These are phyloP conservation scores for Misgurnus anguillicaudatus DNA, from an alignment of 2,113 vertebrate genomes.

Conservation along the genomic window DNA sequence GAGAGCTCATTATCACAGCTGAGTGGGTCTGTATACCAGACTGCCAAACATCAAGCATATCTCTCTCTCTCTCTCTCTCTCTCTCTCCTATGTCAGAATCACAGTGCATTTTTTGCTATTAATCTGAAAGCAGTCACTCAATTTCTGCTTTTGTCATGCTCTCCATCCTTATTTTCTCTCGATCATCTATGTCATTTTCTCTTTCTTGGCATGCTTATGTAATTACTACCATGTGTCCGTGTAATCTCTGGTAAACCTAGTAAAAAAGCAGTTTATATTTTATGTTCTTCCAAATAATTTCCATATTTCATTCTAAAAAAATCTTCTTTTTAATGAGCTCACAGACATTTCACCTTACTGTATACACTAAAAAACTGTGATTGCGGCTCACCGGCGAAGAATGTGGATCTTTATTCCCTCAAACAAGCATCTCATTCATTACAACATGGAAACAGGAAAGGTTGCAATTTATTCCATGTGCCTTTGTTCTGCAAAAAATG, in stretches of 20 bases:
- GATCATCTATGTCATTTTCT: not conserved
- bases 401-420: not conserved
- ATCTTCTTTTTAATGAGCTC: not conserved
- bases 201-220: no score
- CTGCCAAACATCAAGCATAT: slow-evolving; percentile 42
- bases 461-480: slow-evolving; percentile 48
- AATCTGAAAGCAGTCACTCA: not conserved
- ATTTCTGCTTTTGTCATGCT: not conserved
- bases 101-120: not conserved
- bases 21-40: slow-evolving; percentile 18
- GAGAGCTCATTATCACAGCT: slow-evolving; percentile 55
- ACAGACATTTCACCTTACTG: not conserved
- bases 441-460: slow-evolving; percentile 33
- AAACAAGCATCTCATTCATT: slow-evolving; percentile 42
- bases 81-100: not conserved
- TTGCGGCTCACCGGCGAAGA: not conserved
- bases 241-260: no score
- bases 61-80: slow-evolving; percentile 6
- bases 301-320: not conserved
- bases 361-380: not conserved
- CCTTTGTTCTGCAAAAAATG: slow-evolving; percentile 51
- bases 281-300: not conserved
- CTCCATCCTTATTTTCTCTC: not conserved
- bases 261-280: no score
- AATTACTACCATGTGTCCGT: no score